Percentiles rank a stretch among this genome's conserved stretches.
These are phyloP conservation scores for Nasonovia ribisnigri DNA, from an alignment of 2,888 invertebrate species.

Conservation along the genomic window DNA sequence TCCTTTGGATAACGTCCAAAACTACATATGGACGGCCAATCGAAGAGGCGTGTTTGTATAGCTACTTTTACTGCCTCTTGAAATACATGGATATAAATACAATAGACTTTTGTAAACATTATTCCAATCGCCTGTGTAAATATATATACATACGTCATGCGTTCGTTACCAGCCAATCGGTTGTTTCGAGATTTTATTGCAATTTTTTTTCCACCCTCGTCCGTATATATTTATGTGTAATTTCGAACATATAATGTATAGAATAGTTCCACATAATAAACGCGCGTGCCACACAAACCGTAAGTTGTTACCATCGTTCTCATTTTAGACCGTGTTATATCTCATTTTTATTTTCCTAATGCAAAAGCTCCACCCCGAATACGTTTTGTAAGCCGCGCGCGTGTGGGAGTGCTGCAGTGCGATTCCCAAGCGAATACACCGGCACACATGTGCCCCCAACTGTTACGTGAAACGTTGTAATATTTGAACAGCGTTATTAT, in stretches of 20 bases:
- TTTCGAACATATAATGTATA: not conserved
- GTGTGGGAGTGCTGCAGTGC: conserved; percentile 5
- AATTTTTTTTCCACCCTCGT: conserved; percentile 3
- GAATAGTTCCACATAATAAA: not conserved
- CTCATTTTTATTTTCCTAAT: conserved; percentile 63
- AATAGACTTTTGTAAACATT: conserved; percentile 56
- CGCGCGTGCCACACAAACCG: not conserved
- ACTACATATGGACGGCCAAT: conserved; percentile 27
- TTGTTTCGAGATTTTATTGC: conserved; percentile 44
- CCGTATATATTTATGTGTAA: not conserved
- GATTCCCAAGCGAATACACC: conserved; percentile 59
- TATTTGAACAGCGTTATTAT: conserved; percentile 55
- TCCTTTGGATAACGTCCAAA: conserved; percentile 59
- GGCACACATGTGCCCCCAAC: conserved; percentile 52
- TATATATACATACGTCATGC: conserved; percentile 7
- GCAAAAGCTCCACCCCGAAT: conserved; percentile 52
- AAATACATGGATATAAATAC: conserved; percentile 59
- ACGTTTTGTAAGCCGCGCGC: conserved; percentile 37
- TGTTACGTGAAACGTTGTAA: not conserved
- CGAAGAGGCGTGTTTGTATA: conserved; percentile 57
- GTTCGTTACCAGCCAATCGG: conserved; percentile 24
- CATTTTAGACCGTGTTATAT: conserved; percentile 43
- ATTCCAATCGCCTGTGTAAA: conserved; percentile 22
- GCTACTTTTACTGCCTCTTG: conserved; percentile 60
- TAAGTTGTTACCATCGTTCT: conserved; percentile 21